Evolutionary conservation across 2,113 vertebrate genomes (phyloP).

Genomic region (Noctilio leporinus): DNA sequence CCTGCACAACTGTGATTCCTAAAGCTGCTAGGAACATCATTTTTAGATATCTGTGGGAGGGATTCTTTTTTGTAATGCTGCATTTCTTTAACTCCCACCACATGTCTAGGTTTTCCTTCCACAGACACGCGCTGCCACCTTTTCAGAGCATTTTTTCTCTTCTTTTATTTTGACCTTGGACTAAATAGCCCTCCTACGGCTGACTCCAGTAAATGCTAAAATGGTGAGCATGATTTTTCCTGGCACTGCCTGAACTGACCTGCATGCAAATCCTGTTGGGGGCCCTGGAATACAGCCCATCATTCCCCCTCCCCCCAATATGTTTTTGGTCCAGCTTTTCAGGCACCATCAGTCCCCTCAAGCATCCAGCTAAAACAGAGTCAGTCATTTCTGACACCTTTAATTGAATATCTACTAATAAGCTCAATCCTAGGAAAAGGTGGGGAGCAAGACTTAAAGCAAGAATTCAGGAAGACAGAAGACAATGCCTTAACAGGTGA

Average conservation of each 20-base stretch:
- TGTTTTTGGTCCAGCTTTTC: not conserved
- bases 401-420: not conserved
- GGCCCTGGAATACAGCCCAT: not conserved
- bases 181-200: not conserved
- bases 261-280: not conserved
- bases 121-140: conserved; percentile 37
- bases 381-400: not conserved
- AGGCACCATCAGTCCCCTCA: not conserved
- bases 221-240: not conserved
- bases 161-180: not conserved
- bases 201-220: not conserved
- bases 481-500: not conserved
- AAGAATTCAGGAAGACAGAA: not conserved
- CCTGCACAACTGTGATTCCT: conserved; percentile 73
- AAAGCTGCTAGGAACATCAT: conserved; percentile 72
- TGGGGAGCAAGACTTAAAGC: not conserved
- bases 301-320: not conserved
- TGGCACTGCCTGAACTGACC: not conserved
- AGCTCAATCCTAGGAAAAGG: not conserved
- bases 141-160: not conserved
- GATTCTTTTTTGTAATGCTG: conserved; percentile 67
- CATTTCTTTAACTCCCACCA: conserved; percentile 67
- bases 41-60: conserved; percentile 73
- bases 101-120: conserved; percentile 64
- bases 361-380: not conserved